Conservation (phyloP, 2,113 vertebrate species). For the Gila orcuttii region DNA sequence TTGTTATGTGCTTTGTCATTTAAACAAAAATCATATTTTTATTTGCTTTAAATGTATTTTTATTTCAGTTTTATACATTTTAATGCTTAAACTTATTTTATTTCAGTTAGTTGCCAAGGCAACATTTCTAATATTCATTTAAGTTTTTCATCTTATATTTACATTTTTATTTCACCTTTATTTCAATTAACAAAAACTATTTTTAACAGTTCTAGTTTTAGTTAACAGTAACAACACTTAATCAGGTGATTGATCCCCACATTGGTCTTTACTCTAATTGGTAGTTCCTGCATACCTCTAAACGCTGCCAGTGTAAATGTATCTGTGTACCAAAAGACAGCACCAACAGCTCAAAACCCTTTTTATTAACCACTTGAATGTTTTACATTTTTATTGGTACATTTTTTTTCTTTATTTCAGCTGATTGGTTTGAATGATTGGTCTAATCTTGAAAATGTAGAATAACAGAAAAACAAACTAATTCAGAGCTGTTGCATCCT, state of each 20-base stretch:
- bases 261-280: not conserved
- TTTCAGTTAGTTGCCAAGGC: not conserved
- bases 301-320: not conserved
- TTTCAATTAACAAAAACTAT: not conserved
- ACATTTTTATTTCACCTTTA: not conserved
- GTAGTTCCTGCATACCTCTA: not conserved
- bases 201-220: not conserved
- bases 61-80: not conserved
- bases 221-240: not conserved
- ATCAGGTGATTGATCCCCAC: not conserved
- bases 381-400: not conserved
- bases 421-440: not conserved
- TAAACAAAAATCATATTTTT: not conserved
- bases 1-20: not conserved
- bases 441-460: not conserved
- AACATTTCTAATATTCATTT: not conserved
- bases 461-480: not conserved
- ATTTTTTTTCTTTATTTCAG: not conserved
- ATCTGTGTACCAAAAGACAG: not conserved
- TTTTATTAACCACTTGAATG: not conserved
- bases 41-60: not conserved
- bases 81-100: not conserved
- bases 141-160: not conserved
- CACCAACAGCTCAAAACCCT: not conserved
- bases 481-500: not conserved